Evolutionary conservation across 2,797 vertebrate species (phyloP).

Genomic region (Poliocrania exsul): DNA sequence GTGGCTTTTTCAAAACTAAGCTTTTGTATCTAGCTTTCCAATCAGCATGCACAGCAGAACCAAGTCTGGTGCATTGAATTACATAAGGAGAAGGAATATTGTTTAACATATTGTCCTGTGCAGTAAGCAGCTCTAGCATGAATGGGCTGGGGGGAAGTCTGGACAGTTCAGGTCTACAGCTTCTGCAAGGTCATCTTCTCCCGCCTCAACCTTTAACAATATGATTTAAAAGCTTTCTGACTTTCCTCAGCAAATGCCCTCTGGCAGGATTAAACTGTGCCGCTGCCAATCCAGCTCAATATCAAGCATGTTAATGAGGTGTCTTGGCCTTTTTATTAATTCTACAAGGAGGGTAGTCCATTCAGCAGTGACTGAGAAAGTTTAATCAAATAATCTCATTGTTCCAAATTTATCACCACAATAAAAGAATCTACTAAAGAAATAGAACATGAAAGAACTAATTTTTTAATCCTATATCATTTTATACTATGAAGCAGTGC

Average conservation of each 20-base stretch:
- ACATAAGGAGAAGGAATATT: background rate
- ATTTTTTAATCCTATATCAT: background rate
- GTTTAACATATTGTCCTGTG: background rate
- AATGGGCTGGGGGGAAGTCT: background rate
- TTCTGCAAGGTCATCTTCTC: slow-evolving; percentile 42
- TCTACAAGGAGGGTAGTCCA: slow-evolving; percentile 40
- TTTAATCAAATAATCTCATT: slow-evolving; percentile 62
- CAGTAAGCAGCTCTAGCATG: background rate
- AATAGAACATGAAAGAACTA: background rate
- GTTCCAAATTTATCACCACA: slow-evolving; percentile 33
- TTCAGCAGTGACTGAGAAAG: slow-evolving; percentile 39
- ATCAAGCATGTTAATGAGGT: slow-evolving; percentile 46
- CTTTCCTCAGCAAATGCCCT: slow-evolving; percentile 13
- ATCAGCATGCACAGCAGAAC: background rate
- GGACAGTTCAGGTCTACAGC: background rate
- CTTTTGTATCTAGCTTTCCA: background rate
- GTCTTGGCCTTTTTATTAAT: slow-evolving; percentile 57
- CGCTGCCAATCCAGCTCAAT: slow-evolving; percentile 22
- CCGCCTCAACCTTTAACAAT: slow-evolving; percentile 20
- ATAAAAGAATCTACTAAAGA: slow-evolving; percentile 33
- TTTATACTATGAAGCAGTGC: background rate
- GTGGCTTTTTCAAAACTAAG: background rate
- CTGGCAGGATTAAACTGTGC: slow-evolving; percentile 20
- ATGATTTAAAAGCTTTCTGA: slow-evolving; percentile 39
- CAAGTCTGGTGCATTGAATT: background rate